Conservation (phyloP, 2,797 vertebrate species). For the Cyclura pinguis region DNA sequence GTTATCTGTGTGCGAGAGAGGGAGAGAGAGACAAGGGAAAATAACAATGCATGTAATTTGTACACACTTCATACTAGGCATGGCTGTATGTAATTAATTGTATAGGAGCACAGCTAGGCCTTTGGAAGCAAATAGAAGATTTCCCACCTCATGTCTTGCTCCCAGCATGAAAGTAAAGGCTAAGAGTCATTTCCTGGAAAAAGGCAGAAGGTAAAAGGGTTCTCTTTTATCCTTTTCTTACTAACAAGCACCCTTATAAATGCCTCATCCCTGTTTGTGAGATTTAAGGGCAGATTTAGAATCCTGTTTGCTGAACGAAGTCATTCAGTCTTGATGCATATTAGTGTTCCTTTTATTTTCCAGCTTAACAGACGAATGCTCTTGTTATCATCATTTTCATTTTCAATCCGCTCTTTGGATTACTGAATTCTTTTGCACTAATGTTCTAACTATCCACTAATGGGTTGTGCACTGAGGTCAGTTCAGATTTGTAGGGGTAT, state of each 20-base stretch:
- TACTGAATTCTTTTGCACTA: neutral
- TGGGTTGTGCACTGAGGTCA: neutral
- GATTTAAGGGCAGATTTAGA: neutral
- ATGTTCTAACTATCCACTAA: neutral
- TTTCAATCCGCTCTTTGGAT: neutral
- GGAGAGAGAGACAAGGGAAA: no score
- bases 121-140: no score
- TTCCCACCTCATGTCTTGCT: no score
- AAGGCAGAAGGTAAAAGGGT: neutral
- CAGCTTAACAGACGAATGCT: neutral
- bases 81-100: no score
- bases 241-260: neutral
- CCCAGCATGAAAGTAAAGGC: no score
- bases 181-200: neutral
- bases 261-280: neutral
- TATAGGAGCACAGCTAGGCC: no score
- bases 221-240: no score
- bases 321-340: neutral
- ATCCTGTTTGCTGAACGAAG: neutral
- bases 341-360: neutral
- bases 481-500: neutral
- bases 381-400: neutral
- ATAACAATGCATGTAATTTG: no score
- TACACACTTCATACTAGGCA: no score
- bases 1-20: neutral